Conservation (phyloP, 2,888 invertebrate species). For the Boloria selene region DNA sequence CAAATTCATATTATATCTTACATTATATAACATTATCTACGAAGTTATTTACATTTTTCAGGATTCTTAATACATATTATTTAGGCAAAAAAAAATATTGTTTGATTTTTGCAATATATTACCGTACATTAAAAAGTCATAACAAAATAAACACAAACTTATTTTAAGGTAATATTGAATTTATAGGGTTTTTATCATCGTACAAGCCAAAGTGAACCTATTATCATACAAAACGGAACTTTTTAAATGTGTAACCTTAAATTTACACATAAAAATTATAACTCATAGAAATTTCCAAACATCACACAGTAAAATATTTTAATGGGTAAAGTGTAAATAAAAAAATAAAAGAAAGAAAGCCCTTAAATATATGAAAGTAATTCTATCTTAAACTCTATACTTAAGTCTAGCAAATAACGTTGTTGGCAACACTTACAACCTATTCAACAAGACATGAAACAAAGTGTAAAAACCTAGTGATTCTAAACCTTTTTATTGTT, state of each 20-base stretch:
- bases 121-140: background rate
- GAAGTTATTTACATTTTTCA: no score
- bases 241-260: slow-evolving; percentile 58
- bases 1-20: no score
- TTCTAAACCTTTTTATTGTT: no score
- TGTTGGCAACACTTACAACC: background rate
- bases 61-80: no score
- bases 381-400: background rate
- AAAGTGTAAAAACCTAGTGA: no score
- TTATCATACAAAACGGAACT: slow-evolving; percentile 42
- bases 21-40: no score
- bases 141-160: background rate
- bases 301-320: background rate
- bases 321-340: slow-evolving; percentile 5
- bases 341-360: slow-evolving; percentile 18
- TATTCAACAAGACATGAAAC: no score
- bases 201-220: slow-evolving; percentile 39
- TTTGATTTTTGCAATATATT: no score
- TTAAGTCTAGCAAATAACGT: slow-evolving; percentile 1
- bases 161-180: background rate
- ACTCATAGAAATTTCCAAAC: slow-evolving; percentile 5
- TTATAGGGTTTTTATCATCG: background rate
- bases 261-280: slow-evolving; percentile 61
- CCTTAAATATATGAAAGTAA: background rate
- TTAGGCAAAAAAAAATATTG: no score